Evolutionary conservation across 2,888 invertebrate species (phyloP).

Genomic region (Drosophila neutralis): DNA sequence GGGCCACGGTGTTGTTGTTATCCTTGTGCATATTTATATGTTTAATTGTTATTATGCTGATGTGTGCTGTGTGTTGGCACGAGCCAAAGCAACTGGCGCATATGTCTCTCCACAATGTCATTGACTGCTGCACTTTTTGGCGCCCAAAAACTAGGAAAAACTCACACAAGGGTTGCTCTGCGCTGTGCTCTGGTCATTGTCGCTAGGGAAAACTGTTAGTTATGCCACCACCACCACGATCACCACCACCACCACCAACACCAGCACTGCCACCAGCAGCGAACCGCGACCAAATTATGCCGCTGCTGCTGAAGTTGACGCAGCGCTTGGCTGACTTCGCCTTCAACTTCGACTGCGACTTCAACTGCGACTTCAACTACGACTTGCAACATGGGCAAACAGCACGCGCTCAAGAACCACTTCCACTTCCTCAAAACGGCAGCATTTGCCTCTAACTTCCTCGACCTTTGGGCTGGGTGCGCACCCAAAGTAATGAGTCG

Average conservation of each 20-base stretch:
- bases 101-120: conserved; percentile 67
- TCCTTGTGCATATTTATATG: conserved; percentile 64
- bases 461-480: conserved; percentile 17
- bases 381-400: conserved; percentile 51
- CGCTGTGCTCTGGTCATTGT: conserved; percentile 30
- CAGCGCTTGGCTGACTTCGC: conserved; percentile 66
- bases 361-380: conserved; percentile 19
- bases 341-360: conserved; percentile 42
- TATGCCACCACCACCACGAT: conserved; percentile 53
- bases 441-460: conserved; percentile 66
- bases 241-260: conserved; percentile 27
- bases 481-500: conserved; percentile 74
- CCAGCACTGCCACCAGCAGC: conserved; percentile 42
- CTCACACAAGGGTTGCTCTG: conserved; percentile 64
- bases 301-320: conserved; percentile 46
- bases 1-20: conserved; percentile 39
- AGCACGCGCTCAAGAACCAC: conserved; percentile 66
- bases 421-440: conserved; percentile 39
- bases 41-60: conserved; percentile 77
- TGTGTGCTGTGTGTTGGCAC: conserved; percentile 59
- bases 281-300: conserved; percentile 78
- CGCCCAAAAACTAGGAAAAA: conserved; percentile 67
- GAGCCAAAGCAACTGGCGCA: conserved; percentile 59
- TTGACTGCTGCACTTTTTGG: conserved; percentile 71
- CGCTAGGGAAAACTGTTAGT: conserved; percentile 72